Evolutionary conservation across 2,797 vertebrate genomes (phyloP).

Genomic region (Intellagama lesueurii): DNA sequence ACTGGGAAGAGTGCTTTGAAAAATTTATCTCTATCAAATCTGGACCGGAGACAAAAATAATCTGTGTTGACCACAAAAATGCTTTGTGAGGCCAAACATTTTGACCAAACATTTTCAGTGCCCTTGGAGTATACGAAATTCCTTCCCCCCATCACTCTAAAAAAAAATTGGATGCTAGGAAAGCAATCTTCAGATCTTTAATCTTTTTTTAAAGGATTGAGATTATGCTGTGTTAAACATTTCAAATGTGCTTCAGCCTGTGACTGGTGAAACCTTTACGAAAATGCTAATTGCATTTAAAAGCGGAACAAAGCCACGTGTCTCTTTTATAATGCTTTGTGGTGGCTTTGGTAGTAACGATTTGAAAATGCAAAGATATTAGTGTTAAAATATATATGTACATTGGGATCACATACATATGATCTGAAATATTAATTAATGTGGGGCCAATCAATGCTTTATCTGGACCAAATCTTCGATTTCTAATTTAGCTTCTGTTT

Average conservation of each 20-base stretch:
- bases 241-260: conserved; percentile 32
- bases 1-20: conserved; percentile 39
- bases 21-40: conserved; percentile 41
- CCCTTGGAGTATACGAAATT: conserved; percentile 8
- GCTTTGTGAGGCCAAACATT: neutral
- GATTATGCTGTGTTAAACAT: neutral
- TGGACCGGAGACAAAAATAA: conserved; percentile 20
- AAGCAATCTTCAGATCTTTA: conserved; percentile 44
- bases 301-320: neutral
- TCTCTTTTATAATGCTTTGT: conserved; percentile 34
- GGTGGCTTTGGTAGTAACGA: neutral
- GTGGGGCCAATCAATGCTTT: neutral
- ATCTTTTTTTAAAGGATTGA: conserved; percentile 49
- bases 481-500: neutral
- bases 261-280: neutral
- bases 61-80: conserved; percentile 39
- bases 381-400: neutral
- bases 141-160: conserved; percentile 10
- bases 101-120: conserved; percentile 34
- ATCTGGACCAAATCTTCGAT: neutral
- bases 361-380: conserved; percentile 12
- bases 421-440: neutral
- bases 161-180: conserved; percentile 43
- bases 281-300: conserved; percentile 36
- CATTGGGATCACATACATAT: neutral